Conservation (phyloP, 2,888 invertebrate genomes). For the Dichetophora obliterata region DNA sequence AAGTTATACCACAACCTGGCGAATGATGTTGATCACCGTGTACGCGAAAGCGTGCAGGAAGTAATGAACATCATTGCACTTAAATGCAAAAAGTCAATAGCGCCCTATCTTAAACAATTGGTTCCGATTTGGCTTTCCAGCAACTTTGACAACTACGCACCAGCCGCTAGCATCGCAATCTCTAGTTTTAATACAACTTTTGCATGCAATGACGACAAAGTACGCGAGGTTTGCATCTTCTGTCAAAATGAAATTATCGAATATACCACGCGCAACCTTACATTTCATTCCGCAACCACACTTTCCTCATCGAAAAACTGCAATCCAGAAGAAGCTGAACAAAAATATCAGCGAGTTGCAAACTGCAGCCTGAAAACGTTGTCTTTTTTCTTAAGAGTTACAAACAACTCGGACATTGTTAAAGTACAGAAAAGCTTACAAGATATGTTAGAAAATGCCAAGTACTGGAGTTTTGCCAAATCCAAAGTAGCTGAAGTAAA, state of each 20-base stretch:
- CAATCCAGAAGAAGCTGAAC: constrained; percentile 77
- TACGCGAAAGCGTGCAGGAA: constrained; percentile 82
- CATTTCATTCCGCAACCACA: constrained; percentile 73
- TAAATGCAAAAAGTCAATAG: constrained; percentile 81
- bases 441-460: constrained; percentile 73
- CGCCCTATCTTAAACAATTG: constrained; percentile 82
- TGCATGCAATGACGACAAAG: constrained; percentile 78
- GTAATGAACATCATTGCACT: constrained; percentile 80
- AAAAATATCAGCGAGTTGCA: constrained; percentile 77
- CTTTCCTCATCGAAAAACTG: constrained; percentile 72
- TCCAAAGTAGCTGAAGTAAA: constrained; percentile 71
- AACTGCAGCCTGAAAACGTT: constrained; percentile 77
- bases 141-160: constrained; percentile 87
- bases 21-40: constrained; percentile 84
- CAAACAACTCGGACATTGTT: constrained; percentile 65
- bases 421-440: constrained; percentile 66
- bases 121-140: constrained; percentile 89
- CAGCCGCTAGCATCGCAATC: constrained; percentile 81
- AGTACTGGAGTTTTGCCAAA: constrained; percentile 82
- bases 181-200: constrained; percentile 81
- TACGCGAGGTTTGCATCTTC: constrained; percentile 83
- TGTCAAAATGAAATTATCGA: constrained; percentile 85
- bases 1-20: constrained; percentile 82
- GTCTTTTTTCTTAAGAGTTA: constrained; percentile 74
- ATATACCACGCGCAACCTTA: constrained; percentile 80